These are phyloP conservation scores for Australoheros facetus DNA, from an alignment of 2,797 vertebrate species.

Conservation along the genomic window DNA sequence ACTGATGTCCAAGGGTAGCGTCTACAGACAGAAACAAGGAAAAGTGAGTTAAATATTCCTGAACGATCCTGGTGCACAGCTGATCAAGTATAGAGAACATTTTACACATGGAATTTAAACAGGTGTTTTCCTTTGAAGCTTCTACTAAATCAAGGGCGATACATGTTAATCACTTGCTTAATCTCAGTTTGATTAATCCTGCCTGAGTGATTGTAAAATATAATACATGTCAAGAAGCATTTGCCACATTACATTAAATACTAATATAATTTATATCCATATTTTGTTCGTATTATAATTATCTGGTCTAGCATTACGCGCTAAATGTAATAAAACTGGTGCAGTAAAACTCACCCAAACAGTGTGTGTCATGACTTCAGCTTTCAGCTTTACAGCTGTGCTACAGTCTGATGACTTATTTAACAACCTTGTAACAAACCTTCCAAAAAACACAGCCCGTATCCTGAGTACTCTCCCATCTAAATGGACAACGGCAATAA, in stretches of 20 bases:
- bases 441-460: no score
- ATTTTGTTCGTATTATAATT: neutral
- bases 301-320: no score
- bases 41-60: neutral
- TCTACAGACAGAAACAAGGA: slow-evolving; percentile 1
- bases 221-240: neutral
- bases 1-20: fast-evolving
- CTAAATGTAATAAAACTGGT: no score
- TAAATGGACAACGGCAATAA: no score
- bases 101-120: neutral
- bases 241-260: neutral
- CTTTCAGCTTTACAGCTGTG: no score
- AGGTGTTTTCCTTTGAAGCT: neutral
- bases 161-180: neutral
- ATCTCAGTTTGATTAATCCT: neutral
- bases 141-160: neutral
- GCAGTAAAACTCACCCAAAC: no score
- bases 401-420: no score
- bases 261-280: neutral
- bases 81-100: neutral
- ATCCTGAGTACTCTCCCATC: no score
- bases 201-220: neutral
- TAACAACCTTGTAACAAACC: no score
- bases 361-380: no score
- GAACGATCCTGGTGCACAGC: neutral